These are phyloP conservation scores for Empidonax traillii DNA, from an alignment of 2,113 vertebrate genomes.

Conservation along the genomic window DNA sequence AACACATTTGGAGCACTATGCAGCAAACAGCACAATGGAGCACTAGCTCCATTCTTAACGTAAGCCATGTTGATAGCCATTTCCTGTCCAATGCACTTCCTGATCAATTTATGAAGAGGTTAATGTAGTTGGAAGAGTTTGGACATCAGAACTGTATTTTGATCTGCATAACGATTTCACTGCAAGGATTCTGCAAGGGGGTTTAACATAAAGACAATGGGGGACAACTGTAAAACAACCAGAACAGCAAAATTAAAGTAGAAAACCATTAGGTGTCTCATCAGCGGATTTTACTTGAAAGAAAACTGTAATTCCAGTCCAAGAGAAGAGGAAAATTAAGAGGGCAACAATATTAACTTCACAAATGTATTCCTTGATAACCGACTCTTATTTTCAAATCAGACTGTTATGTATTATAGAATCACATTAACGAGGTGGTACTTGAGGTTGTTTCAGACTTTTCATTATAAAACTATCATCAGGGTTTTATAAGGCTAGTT, in stretches of 20 bases:
- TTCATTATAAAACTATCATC: background rate
- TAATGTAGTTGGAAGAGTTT: background rate
- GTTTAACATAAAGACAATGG: background rate
- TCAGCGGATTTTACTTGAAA: conserved; percentile 44
- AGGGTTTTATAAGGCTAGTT: background rate
- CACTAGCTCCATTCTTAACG: background rate
- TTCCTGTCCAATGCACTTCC: conserved; percentile 1
- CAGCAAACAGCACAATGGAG: background rate
- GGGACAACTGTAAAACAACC: conserved; percentile 20
- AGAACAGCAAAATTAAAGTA: conserved; percentile 22
- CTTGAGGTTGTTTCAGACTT: conserved; percentile 44
- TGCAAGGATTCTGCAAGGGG: background rate
- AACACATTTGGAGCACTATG: background rate
- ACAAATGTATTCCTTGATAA: conserved; percentile 41
- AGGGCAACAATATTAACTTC: conserved; percentile 47
- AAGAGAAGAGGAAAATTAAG: conserved; percentile 54
- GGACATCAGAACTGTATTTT: background rate
- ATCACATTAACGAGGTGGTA: background rate
- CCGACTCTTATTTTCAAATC: conserved; percentile 42
- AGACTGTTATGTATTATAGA: conserved; percentile 16
- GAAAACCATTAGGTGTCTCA: conserved; percentile 28
- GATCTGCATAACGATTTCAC: background rate
- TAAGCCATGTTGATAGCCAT: background rate
- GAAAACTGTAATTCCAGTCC: conserved; percentile 49
- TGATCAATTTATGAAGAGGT: conserved; percentile 5